A percentile compares a stretch with the other conserved stretches of the same genome.
phyloP scores from a whole-genome alignment of 2,113 vertebrate species.

The Stomatorhinus ivindoensis region DNA sequence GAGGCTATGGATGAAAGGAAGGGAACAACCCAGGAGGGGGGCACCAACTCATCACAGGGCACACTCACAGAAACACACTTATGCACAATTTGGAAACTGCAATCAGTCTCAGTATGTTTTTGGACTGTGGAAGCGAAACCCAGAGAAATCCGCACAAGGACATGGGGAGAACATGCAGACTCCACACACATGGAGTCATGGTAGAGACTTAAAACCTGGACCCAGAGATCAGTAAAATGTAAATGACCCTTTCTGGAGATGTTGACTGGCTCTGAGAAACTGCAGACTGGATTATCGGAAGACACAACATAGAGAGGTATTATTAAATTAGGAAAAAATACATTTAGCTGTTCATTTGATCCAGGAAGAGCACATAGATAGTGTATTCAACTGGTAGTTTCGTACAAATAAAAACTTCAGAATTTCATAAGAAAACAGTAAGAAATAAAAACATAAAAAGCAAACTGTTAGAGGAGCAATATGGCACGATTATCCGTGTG shows the following conservation, averaged over 20 bases:
- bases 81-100: not conserved
- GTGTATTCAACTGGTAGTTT: not conserved
- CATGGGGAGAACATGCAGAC: not conserved
- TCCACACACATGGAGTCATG: not conserved
- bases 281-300: not conserved
- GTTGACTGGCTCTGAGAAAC: not conserved
- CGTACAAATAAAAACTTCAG: not conserved
- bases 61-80: not conserved
- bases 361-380: not conserved
- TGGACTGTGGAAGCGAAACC: not conserved
- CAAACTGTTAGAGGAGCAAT: not conserved
- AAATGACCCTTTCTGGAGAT: not conserved
- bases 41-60: not conserved
- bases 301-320: not conserved
- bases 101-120: not conserved
- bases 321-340: not conserved
- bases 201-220: no score
- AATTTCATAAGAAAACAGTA: not conserved
- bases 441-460: not conserved
- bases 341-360: not conserved
- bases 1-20: not conserved
- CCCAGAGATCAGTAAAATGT: not conserved
- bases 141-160: not conserved
- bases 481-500: not conserved
- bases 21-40: not conserved